Conservation (phyloP, 2,797 vertebrate species). For the Miichthys miiuy region DNA sequence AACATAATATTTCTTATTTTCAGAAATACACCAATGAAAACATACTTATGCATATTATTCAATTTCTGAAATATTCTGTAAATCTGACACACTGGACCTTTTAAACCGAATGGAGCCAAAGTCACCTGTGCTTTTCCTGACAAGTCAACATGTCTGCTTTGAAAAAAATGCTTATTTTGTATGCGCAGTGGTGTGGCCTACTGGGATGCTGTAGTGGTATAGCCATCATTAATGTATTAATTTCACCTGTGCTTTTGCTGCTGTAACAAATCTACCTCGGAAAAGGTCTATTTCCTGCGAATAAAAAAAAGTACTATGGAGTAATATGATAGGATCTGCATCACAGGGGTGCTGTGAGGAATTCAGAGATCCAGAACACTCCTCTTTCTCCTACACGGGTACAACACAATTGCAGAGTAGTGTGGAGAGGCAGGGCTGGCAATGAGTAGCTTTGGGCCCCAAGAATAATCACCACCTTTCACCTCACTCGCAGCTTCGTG, state of each 20-base stretch:
- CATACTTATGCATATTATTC: no score
- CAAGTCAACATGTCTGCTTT: not conserved
- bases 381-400: conserved; percentile 1
- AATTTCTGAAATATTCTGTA: no score
- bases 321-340: conserved; percentile 8
- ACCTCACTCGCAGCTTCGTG: conserved; percentile 25
- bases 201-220: not conserved
- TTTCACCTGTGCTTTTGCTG: not conserved
- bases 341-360: not conserved
- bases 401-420: conserved; percentile 11
- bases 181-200: not conserved
- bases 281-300: not conserved
- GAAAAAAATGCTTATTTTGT: not conserved
- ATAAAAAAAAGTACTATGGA: not conserved
- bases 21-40: no score
- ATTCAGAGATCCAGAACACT: conserved; percentile 4
- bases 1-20: no score
- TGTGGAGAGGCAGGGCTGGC: conserved; percentile 16
- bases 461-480: conserved; percentile 59
- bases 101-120: not conserved
- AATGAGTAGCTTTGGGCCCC: conserved; percentile 22
- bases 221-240: conserved; percentile 1
- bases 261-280: not conserved
- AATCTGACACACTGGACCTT: not conserved
- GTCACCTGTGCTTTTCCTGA: not conserved